Conservation (phyloP, 2,113 vertebrate species). For the Paradoxurus hermaphroditus region DNA sequence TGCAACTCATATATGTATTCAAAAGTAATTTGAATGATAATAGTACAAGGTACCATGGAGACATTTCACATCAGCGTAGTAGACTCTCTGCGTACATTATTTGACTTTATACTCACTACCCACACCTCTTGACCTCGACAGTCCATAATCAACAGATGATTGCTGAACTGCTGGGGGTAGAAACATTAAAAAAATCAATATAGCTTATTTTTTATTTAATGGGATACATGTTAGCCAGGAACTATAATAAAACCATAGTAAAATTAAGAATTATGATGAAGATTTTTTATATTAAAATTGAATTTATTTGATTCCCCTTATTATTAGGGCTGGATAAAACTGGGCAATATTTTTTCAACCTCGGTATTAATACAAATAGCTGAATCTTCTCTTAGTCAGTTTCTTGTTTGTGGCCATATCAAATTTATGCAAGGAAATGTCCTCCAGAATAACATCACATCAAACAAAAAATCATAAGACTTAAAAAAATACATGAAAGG, state of each 20-base stretch:
- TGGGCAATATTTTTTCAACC: neutral
- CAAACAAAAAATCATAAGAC: neutral
- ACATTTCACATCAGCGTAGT: neutral
- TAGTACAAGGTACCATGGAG: neutral
- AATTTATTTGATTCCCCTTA: neutral
- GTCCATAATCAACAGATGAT: neutral
- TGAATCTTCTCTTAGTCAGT: neutral
- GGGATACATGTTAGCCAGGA: neutral
- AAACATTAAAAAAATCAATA: neutral
- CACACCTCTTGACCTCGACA: neutral
- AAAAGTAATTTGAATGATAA: neutral
- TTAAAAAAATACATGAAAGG: neutral
- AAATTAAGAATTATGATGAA: neutral
- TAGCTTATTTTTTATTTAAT: neutral
- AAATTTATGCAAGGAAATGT: neutral
- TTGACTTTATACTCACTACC: neutral
- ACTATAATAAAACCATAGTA: neutral
- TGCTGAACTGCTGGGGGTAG: neutral
- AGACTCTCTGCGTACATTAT: neutral
- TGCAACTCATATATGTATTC: neutral
- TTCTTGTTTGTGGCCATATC: neutral
- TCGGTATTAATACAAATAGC: neutral
- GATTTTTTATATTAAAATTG: neutral
- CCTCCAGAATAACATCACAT: neutral
- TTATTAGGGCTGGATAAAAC: neutral